A percentile compares a stretch with the other conserved stretches of the same genome.
phyloP scores from a whole-genome alignment of 2,797 vertebrate species.

The Cirrhinus mrigala region DNA sequence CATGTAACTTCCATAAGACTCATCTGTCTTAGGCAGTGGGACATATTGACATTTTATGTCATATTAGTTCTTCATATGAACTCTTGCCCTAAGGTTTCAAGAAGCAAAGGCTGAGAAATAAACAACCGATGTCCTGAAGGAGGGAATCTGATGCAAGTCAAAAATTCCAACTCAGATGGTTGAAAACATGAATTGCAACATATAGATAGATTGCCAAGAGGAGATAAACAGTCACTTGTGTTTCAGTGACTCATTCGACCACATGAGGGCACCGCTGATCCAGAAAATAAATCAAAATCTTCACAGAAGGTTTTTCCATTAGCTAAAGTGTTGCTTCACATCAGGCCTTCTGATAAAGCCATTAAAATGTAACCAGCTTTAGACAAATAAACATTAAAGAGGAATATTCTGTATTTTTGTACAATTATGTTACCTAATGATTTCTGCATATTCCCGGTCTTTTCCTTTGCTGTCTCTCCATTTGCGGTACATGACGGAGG shows the following conservation, averaged over 20 bases:
- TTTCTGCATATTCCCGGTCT: conserved; percentile 93
- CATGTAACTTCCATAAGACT: not conserved
- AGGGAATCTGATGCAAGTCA: conserved; percentile 20
- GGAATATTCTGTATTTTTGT: not conserved
- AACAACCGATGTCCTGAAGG: not conserved
- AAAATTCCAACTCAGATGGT: not conserved
- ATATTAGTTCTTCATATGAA: not conserved
- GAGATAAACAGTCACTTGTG: not conserved
- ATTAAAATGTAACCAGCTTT: not conserved
- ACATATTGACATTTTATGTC: not conserved
- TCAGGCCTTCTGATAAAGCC: not conserved
- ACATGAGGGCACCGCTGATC: conserved; percentile 41
- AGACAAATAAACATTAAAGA: not conserved
- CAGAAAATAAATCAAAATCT: conserved; percentile 22
- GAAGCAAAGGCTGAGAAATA: not conserved
- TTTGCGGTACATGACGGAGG: conserved; percentile 96
- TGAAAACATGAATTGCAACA: conserved; percentile 19
- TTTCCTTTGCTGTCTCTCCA: conserved; percentile 97
- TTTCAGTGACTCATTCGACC: conserved; percentile 31
- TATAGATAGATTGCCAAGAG: not conserved
- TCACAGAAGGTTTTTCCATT: not conserved
- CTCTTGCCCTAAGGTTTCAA: not conserved
- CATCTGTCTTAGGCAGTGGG: not conserved
- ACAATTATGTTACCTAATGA: conserved; percentile 85
- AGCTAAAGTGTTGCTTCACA: not conserved